Conservation (phyloP, 2,797 vertebrate genomes). For the Sylvia borin region DNA sequence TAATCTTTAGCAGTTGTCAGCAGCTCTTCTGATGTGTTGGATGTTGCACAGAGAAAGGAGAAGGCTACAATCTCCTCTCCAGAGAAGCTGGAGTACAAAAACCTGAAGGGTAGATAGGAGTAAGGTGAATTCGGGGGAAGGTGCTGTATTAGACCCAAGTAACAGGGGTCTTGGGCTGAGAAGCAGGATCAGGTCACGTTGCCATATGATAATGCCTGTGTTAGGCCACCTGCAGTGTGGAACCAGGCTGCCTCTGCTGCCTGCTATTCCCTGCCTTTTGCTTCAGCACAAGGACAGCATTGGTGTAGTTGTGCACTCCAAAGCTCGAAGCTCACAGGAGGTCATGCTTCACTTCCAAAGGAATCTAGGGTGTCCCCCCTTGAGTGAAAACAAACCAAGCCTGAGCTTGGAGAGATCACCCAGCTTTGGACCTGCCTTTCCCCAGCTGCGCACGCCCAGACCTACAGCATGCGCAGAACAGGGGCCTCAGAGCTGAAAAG, state of each 20-base stretch:
- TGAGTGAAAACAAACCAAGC: background rate
- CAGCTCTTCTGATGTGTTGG: background rate
- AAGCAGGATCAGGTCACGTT: background rate
- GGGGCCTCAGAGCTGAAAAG: constrained; percentile 8
- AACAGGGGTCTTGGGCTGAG: background rate
- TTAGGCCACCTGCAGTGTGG: background rate
- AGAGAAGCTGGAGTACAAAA: background rate
- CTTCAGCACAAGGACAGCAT: background rate
- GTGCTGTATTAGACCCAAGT: background rate
- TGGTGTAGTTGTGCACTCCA: background rate
- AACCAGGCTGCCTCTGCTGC: background rate
- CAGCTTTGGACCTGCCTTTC: background rate
- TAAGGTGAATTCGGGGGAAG: background rate
- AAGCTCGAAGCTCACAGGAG: background rate
- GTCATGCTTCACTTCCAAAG: background rate
- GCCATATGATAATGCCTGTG: background rate
- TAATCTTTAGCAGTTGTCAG: background rate
- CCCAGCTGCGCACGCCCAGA: background rate
- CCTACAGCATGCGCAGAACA: background rate
- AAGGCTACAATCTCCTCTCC: background rate
- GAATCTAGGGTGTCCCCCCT: background rate
- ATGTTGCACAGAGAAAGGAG: background rate
- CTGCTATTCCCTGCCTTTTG: background rate
- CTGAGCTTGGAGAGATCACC: background rate
- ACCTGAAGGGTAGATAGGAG: background rate